Conservation (phyloP, 35 echinoderm and acorn worm species). For the Chiridota heheva region DNA sequence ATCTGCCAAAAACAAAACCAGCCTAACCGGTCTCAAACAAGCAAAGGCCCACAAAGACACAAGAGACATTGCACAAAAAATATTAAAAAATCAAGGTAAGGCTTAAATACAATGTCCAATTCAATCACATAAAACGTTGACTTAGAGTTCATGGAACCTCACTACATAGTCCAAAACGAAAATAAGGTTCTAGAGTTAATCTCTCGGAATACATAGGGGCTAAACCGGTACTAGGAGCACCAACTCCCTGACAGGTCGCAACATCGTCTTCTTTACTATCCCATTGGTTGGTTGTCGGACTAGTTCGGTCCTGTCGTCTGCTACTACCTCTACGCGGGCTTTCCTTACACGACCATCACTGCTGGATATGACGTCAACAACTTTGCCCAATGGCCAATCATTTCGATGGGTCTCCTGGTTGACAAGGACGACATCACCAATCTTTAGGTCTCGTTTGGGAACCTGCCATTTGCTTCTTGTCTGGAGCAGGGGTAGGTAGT, state of each 20-base stretch:
- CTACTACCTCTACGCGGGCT: constrained; percentile 16
- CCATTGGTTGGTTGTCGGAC: not conserved
- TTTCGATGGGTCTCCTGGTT: constrained; percentile 35
- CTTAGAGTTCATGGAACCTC: not conserved
- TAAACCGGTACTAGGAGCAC: constrained; percentile 33
- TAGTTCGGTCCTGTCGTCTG: constrained; percentile 4
- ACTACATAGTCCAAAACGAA: not conserved
- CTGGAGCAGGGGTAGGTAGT: constrained; percentile 51
- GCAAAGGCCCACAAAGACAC: no score
- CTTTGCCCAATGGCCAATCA: constrained; percentile 42
- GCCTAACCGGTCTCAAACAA: no score
- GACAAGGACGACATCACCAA: constrained; percentile 40
- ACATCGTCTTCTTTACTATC: constrained; percentile 36
- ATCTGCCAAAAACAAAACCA: no score
- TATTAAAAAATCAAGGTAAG: not conserved
- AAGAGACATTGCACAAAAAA: not conserved
- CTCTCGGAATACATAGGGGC: not conserved
- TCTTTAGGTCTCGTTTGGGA: constrained; percentile 1
- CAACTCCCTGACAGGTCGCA: constrained; percentile 48
- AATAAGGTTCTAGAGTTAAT: not conserved
- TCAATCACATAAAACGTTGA: not conserved
- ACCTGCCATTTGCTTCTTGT: constrained; percentile 43
- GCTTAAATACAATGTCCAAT: not conserved
- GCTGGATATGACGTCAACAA: not conserved
- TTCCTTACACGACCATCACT: constrained; percentile 43